Evolutionary conservation across 2,888 invertebrate genomes (phyloP), one percentile per base, ranked within the genome.

Genomic region (Chrysina gloriosa): DNA sequence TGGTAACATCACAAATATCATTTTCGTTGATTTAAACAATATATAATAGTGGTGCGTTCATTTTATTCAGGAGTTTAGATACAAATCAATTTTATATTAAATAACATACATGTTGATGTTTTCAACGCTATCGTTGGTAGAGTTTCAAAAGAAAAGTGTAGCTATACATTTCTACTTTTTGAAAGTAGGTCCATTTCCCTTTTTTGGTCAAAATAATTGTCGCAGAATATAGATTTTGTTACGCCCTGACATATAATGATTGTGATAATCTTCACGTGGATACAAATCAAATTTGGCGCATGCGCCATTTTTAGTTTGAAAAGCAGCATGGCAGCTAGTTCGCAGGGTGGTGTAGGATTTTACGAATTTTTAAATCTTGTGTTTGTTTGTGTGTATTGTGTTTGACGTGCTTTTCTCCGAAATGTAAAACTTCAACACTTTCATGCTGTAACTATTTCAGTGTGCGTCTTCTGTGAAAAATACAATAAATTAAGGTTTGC

Each of bases 311-410:
- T 77, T 75, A 79, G 79, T 79, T 78, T 78, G 77, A 79, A 78
- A 78, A 77, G 78, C 77, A 78, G 80, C 80, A 80, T 79, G 80
- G 80, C 77, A 77, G 80, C 76, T 73, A 71, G 75, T 74, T 75
- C 76, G 76, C 75, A 76, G 81, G 81, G 81, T 81, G 80, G 79
- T 80, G 79, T 79, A 66, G 71, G 68, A 67, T 71, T 70, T 71
- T 67, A 64, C 68, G 69, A 66, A 67, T 66, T 71, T 70, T 52
- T 54, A 34, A 63, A 67, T 36, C 23, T 67, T 69, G n/a, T 48
- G 48, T 66, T 67, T 50, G 61, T 36, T 67, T 52, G 23, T 31
- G 42, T 63, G 52, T 19, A 39, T 39, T 47, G 39, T 45, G 42
- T 56, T 56, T 45, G 31, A 56, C 45, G 65, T 65, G 66, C 21